These are phyloP conservation scores for Protosalanx chinensis DNA, from an alignment of 2,797 vertebrate genomes.

Conservation along the genomic window DNA sequence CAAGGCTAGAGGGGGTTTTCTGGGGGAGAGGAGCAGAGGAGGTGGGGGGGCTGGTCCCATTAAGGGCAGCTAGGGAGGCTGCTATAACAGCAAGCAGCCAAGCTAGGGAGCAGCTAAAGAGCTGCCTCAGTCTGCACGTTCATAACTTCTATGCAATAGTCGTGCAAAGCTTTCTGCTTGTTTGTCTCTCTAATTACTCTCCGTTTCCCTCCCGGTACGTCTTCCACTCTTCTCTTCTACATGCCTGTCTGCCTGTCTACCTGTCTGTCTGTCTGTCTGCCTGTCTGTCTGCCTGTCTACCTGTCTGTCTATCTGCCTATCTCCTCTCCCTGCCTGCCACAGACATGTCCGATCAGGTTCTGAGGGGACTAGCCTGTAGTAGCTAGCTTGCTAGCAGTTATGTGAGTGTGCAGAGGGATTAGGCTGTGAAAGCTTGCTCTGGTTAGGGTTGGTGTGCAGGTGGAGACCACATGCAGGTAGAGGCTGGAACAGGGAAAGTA, in stretches of 20 bases:
- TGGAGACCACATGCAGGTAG: conserved; percentile 26
- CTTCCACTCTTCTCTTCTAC: too few relatives aligned
- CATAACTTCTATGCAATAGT: neutral
- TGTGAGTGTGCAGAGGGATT: conserved; percentile 58
- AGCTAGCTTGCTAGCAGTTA: conserved; percentile 31
- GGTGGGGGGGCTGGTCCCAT: neutral
- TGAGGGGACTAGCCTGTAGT: conserved; percentile 33
- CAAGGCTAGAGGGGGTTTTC: conserved; percentile 33
- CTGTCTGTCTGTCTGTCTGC: neutral
- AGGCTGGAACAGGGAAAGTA: conserved; percentile 10
- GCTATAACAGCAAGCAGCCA: conserved; percentile 16
- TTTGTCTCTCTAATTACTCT: neutral
- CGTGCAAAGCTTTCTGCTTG: neutral
- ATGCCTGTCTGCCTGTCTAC: neutral
- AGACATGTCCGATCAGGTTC: conserved; percentile 59
- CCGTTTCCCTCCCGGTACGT: neutral
- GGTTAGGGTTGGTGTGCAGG: conserved; percentile 41
- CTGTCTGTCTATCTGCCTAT: too few relatives aligned
- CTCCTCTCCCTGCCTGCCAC: neutral
- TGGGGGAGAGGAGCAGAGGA: conserved; percentile 6
- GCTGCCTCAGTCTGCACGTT: conserved; percentile 30
- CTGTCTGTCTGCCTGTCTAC: neutral
- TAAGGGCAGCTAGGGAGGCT: neutral
- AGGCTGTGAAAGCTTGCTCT: conserved; percentile 25
- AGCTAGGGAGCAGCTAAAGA: conserved; percentile 41